These are phyloP conservation scores for Nesogale talazaci DNA, from an alignment of 2,113 vertebrate genomes.

Conservation along the genomic window DNA sequence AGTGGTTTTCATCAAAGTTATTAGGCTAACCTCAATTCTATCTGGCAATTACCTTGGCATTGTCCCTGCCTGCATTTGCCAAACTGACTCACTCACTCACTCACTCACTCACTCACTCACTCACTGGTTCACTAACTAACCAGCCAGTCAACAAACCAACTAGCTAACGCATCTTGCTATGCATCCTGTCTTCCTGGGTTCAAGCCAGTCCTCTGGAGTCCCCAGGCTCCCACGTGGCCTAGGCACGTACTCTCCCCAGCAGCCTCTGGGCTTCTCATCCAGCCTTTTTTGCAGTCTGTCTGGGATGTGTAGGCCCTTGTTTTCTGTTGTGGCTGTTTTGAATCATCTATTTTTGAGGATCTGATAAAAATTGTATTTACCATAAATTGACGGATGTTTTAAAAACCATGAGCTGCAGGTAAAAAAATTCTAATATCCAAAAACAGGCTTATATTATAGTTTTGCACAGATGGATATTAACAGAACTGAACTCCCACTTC, in stretches of 20 bases:
- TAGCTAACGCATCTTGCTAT: not conserved
- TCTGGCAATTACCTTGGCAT: not conserved
- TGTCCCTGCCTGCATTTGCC: not conserved
- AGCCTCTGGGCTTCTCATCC: not conserved
- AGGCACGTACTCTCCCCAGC: not conserved
- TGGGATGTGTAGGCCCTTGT: not conserved
- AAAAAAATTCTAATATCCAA: constrained; percentile 57
- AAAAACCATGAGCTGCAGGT: constrained; percentile 52
- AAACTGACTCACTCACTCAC: not conserved
- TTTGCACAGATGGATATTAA: constrained; percentile 66
- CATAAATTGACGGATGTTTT: not conserved
- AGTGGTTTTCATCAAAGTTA: constrained; percentile 46
- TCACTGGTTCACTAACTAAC: too few species aligned
- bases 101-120: too few species aligned
- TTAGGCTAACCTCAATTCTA: constrained; percentile 27
- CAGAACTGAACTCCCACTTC: constrained; percentile 63
- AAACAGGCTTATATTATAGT: constrained; percentile 23
- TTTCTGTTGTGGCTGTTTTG: not conserved
- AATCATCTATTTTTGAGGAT: constrained; percentile 50
- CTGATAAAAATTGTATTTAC: constrained; percentile 47
- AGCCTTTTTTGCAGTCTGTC: not conserved
- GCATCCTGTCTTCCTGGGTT: not conserved
- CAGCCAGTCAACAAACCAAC: too few species aligned
- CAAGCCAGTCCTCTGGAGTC: not conserved
- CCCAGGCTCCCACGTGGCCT: not conserved